Percentiles rank a stretch among this genome's conserved stretches.
Evolutionary conservation across 1,140 invertebrate species (phyloP).

Genomic region (Pachypeltis micranthus): DNA sequence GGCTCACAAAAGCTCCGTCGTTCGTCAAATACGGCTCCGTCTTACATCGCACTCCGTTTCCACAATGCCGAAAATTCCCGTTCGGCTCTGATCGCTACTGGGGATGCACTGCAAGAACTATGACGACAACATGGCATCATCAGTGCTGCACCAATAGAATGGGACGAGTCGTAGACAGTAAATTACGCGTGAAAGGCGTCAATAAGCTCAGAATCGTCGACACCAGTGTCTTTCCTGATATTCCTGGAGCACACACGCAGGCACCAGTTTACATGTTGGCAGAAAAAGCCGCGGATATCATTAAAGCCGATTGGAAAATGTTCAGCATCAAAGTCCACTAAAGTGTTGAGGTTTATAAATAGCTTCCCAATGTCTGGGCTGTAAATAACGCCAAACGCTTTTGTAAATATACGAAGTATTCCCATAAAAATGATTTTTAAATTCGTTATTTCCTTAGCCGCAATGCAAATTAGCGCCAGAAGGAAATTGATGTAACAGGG

Average conservation of each 20-base stretch:
- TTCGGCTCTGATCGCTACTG: slow-evolving; percentile 56
- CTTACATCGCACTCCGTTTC: slow-evolving; percentile 43
- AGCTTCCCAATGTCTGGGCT: no score
- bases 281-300: slow-evolving; percentile 72
- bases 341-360: no score
- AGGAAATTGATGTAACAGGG: no score
- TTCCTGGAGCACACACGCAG: slow-evolving; percentile 59
- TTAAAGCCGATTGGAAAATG: slow-evolving; percentile 46
- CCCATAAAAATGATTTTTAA: no score
- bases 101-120: slow-evolving; percentile 53
- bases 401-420: no score
- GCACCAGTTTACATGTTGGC: slow-evolving; percentile 71
- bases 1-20: slow-evolving; percentile 44
- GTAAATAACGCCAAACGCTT: no score
- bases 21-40: slow-evolving; percentile 45
- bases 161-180: slow-evolving; percentile 50
- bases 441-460: no score
- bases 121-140: slow-evolving; percentile 54
- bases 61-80: slow-evolving; percentile 41
- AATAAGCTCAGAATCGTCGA: slow-evolving; percentile 59
- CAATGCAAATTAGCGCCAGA: no score
- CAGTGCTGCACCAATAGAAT: slow-evolving; percentile 42
- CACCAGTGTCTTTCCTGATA: slow-evolving; percentile 58
- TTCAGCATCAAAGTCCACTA: neutral
- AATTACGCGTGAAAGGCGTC: slow-evolving; percentile 54